phyloP scores from a whole-genome alignment of 2,113 vertebrate species.

The Rhipidura dahli region DNA sequence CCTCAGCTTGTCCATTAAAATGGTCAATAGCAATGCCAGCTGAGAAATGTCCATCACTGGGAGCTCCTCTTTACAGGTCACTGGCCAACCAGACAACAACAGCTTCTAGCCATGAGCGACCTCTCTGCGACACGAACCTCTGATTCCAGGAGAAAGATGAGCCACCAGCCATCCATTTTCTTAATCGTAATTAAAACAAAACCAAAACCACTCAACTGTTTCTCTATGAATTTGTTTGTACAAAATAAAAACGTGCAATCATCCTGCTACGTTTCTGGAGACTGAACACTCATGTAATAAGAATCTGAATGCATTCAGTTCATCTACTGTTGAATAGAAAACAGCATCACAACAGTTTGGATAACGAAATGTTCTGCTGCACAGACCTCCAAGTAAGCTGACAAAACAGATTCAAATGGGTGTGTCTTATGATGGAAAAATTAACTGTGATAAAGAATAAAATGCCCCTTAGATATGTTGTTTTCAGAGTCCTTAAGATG shows the following conservation, averaged over 20 bases:
- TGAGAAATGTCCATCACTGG: conserved; percentile 1
- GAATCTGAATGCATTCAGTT: neutral
- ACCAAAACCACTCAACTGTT: neutral
- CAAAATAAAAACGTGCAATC: neutral
- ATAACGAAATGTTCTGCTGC: neutral
- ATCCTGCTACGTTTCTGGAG: neutral
- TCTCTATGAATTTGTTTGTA: neutral
- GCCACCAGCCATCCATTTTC: neutral
- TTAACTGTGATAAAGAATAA: neutral
- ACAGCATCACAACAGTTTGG: neutral
- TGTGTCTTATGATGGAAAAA: neutral
- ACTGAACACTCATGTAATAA: neutral
- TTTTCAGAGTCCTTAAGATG: neutral
- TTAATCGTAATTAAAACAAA: neutral
- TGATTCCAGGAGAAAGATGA: neutral
- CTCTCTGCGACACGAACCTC: neutral
- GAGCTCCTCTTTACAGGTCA: conserved; percentile 53
- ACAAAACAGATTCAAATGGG: neutral
- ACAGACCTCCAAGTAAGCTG: neutral
- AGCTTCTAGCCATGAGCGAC: conserved; percentile 47
- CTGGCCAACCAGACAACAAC: conserved; percentile 44
- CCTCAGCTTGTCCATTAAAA: conserved; percentile 19
- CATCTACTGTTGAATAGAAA: neutral
- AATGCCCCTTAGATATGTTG: neutral
- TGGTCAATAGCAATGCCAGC: conserved; percentile 6